Base-by-base conservation (phyloP, 30 jellyfish, hydroid and myxozoan genomes). In the Haliclystus octoradiatus region DNA sequence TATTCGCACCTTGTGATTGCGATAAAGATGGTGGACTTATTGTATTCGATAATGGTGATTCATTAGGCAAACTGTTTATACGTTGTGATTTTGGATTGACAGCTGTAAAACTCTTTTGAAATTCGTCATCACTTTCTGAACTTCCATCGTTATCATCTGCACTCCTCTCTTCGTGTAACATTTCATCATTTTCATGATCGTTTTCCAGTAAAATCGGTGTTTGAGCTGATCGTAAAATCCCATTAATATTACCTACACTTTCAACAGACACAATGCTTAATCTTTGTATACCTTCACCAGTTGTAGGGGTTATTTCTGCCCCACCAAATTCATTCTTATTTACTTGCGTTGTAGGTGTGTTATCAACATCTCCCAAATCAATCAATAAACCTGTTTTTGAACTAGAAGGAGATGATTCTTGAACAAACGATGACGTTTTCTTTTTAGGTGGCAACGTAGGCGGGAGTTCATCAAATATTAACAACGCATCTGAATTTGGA, bases 321-420 rank as follows among this genome's bases (percentile, higher is more conserved):
- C 57, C 57, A 40, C 57, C 57, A 19, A 5, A 19, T 5, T 9
- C 57, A 40, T 19, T 19, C 19, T 40, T 9, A n/a, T n/a, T 9
- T 5, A 22, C 40, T 31, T 26, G 25, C 4, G 46, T 13, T 19
- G 23, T 4, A 5, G 4, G 28, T 13, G 73, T 9, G 26, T 9
- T 22, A 53, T 62, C 57, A 19, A 40, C 23, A 30, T 33, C 90
- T 27, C 68, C 90, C 31, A 77, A 52, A 28, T 64, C 81, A 68
- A 77, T 68, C 76, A 77, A 49, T 9, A 77, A 26, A 30, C 65
- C 50, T 3, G 49, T 63, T 26, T 46, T 31, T 27, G 31, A 25
- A 5, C 62, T 33, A 2, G 57, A 40, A 5, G 19, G 19, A 40
- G 9, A 5, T 5, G 57, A 5, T 9, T 40, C 9, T 40, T 9